Base-by-base conservation (phyloP, 2,797 vertebrate genomes). In the Sciaenops ocellatus region DNA sequence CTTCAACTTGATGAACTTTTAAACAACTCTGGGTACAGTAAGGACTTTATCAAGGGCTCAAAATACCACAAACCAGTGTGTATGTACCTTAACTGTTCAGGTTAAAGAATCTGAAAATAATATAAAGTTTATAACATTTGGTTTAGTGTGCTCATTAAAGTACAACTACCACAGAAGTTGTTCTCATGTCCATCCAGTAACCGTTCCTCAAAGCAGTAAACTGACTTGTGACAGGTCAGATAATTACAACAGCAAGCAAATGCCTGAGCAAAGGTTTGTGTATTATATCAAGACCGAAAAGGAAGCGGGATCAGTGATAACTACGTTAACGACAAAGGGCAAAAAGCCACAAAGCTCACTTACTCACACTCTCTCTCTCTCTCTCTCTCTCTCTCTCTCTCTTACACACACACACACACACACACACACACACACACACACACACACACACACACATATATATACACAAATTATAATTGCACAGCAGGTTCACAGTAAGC, bases 221-320 rank as follows among this genome's bases (percentile, higher is more conserved):
- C 30, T 30, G 30, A 30, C 30, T 30, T 30, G 46, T 42, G 48
- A 55, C 51, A 51, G 18, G 47, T 66, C 22, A 17, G 5, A 30
- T 30, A 30, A 30, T 30, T 30, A 30, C 30, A 30, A 46, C n/a
- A 22, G 52, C 1, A n/a, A 1, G 20, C 34, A 56, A 63, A 67
- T 3, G 4, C 26, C 44, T n/a, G 83, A 69, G 46, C 71, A 73
- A 84, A 80, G 69, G 73, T 85, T 67, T 69, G 3, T 51, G 48
- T 42, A 50, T 54, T 24, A 67, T 59, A 77, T 38, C 1, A 30
- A n/a, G 56, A 10, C 5, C 3, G 0, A 26, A 46, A 24, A 17
- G 3, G 11, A 67, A 70, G 22, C 26, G 34, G n/a, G 50, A 18
- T 11, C 15, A 24, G 44, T 51, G 34, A 50, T 59, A 46, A 28